A percentile compares a stretch with the other conserved stretches of the same genome.
These are phyloP conservation scores for Xanthia togata DNA, from an alignment of 2,888 invertebrate species.

Conservation along the genomic window DNA sequence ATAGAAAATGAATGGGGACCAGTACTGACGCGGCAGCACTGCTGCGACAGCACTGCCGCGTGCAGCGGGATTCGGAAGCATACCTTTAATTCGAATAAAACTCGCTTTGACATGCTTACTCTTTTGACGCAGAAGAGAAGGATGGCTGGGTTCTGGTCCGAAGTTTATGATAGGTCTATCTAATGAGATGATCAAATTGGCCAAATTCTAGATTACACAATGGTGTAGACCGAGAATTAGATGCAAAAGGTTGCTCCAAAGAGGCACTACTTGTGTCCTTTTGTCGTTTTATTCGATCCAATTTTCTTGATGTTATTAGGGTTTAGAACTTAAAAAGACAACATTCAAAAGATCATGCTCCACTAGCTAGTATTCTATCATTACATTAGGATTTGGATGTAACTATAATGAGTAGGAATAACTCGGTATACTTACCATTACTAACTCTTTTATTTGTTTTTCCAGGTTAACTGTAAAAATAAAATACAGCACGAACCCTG, in stretches of 20 bases:
- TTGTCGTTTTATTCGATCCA: background rate
- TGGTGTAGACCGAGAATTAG: background rate
- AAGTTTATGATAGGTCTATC: background rate
- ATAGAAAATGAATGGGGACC: too few relatives aligned
- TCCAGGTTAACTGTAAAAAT: conserved; percentile 91
- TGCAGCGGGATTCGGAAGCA: too few relatives aligned
- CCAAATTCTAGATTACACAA: background rate
- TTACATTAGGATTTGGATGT: background rate
- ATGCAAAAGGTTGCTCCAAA: background rate
- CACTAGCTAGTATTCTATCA: background rate
- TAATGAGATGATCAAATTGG: background rate
- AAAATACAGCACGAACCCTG: conserved; percentile 93
- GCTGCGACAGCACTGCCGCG: too few relatives aligned
- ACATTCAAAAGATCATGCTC: background rate
- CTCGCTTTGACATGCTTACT: background rate
- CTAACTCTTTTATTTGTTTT: conserved; percentile 49
- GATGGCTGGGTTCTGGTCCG: background rate
- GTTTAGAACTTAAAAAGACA: background rate
- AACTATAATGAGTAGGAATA: background rate
- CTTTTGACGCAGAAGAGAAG: background rate
- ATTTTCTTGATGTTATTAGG: background rate
- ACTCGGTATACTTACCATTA: background rate
- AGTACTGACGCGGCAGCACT: too few relatives aligned
- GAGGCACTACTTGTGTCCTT: background rate
- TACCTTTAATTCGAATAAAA: background rate